Conservation (phyloP, 2,888 invertebrate genomes). For the Ischnura elegans region DNA sequence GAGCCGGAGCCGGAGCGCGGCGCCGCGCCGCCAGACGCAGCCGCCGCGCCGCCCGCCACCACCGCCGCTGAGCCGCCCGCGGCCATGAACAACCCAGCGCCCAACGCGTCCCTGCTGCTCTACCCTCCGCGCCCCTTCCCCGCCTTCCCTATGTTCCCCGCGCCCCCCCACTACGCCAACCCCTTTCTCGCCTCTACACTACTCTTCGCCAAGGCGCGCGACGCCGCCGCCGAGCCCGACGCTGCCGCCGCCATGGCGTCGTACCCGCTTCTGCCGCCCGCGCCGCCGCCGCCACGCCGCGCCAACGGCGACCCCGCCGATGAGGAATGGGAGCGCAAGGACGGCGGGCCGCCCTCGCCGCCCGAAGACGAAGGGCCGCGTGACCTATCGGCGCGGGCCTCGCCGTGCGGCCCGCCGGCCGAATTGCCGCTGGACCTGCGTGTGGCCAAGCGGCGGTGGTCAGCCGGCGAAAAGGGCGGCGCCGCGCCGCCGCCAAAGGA, state of each 20-base stretch:
- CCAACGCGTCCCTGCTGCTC: slow-evolving; percentile 78
- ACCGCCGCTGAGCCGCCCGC: slow-evolving; percentile 72
- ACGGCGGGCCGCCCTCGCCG: slow-evolving; percentile 70
- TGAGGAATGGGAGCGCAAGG: slow-evolving; percentile 72
- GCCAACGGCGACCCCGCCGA: slow-evolving; percentile 72
- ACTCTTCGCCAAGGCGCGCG: slow-evolving; percentile 70
- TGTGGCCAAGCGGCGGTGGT: slow-evolving; percentile 76
- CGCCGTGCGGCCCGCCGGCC: not conserved
- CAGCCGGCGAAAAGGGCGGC: slow-evolving; percentile 78
- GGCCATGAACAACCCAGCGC: slow-evolving; percentile 72
- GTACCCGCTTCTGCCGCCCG: slow-evolving; percentile 36
- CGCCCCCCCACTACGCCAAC: slow-evolving; percentile 73
- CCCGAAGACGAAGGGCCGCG: slow-evolving; percentile 75
- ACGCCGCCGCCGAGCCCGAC: slow-evolving; percentile 22
- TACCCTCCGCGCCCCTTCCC: slow-evolving; percentile 82
- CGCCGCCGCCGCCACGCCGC: not conserved
- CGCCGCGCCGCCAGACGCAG: slow-evolving; percentile 13
- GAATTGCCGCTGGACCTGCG: slow-evolving; percentile 89
- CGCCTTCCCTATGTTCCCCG: slow-evolving; percentile 74
- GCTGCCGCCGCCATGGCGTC: slow-evolving; percentile 15
- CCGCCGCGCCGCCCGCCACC: slow-evolving; percentile 77
- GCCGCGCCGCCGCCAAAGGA: slow-evolving; percentile 70
- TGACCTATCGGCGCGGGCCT: slow-evolving; percentile 75
- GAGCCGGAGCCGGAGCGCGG: slow-evolving; percentile 68
- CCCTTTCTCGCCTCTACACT: slow-evolving; percentile 69